These are phyloP conservation scores for Sebastes glaucus DNA, from an alignment of 2,797 vertebrate species.

Conservation along the genomic window DNA sequence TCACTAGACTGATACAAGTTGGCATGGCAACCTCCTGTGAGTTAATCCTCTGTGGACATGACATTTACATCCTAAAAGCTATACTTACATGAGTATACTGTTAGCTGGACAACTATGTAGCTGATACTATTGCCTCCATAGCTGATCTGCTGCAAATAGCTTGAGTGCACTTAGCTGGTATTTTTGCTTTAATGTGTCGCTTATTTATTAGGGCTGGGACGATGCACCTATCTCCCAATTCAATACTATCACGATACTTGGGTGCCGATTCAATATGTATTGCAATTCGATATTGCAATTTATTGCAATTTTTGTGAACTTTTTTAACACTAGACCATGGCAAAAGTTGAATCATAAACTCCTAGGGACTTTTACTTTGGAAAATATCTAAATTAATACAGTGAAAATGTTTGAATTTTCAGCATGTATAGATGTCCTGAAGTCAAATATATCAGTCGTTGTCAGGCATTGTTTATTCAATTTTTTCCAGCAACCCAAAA, in stretches of 20 bases:
- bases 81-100: background rate
- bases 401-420: too few species aligned
- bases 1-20: conserved; percentile 32
- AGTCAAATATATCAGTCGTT: too few species aligned
- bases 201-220: background rate
- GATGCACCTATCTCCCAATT: too few species aligned
- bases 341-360: too few species aligned
- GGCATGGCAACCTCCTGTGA: conserved; percentile 47
- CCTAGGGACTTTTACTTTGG: too few species aligned
- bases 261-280: rapidly evolving
- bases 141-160: background rate
- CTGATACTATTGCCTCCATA: background rate
- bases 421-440: too few species aligned
- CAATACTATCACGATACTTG: too few species aligned
- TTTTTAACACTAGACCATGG: too few species aligned
- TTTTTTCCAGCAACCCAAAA: too few species aligned
- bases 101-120: background rate
- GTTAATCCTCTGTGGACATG: background rate
- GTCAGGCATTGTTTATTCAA: rapidly evolving
- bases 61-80: background rate
- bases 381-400: too few species aligned
- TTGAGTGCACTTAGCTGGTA: background rate
- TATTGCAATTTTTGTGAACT: too few species aligned
- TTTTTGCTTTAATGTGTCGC: background rate
- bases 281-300: too few species aligned